Conservation (phyloP, 1,140 invertebrate species). For the Lethocerus indicus region DNA sequence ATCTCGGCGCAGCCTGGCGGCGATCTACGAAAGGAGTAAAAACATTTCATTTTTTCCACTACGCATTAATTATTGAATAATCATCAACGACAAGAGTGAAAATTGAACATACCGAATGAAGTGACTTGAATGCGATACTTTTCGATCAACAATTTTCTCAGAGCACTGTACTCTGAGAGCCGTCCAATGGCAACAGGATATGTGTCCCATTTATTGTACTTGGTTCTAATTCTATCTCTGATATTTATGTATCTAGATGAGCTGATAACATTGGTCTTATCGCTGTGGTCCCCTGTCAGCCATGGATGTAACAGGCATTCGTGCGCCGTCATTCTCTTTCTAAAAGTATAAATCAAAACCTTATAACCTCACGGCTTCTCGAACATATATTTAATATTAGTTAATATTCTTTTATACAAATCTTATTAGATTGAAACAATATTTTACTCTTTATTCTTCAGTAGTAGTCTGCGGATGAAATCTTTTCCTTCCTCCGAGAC, state of each 20-base stretch:
- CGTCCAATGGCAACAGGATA: slow-evolving; percentile 88
- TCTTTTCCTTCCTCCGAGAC: slow-evolving; percentile 96
- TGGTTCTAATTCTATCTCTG: slow-evolving; percentile 67
- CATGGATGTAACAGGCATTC: slow-evolving; percentile 92
- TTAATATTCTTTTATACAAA: not conserved
- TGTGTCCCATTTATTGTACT: slow-evolving; percentile 82
- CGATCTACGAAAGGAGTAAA: slow-evolving; percentile 52
- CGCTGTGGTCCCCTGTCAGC: slow-evolving; percentile 69
- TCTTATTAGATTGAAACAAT: not conserved
- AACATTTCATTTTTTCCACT: not conserved
- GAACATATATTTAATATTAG: not conserved
- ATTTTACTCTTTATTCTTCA: slow-evolving; percentile 84
- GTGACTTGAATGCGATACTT: slow-evolving; percentile 94
- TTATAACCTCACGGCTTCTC: too few species aligned
- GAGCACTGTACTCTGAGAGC: slow-evolving; percentile 89
- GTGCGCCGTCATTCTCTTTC: slow-evolving; percentile 94
- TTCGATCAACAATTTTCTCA: slow-evolving; percentile 90
- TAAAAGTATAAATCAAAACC: slow-evolving; percentile 24
- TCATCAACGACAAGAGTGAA: slow-evolving; percentile 1
- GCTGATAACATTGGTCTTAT: slow-evolving; percentile 56
- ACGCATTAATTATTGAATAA: not conserved
- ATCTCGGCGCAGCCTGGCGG: slow-evolving; percentile 89
- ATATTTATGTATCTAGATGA: slow-evolving; percentile 69
- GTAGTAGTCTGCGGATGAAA: slow-evolving; percentile 83
- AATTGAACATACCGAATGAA: slow-evolving; percentile 57